phyloP scores from a whole-genome alignment of 2,113 vertebrate genomes.

The Leptobrachium leishanense region DNA sequence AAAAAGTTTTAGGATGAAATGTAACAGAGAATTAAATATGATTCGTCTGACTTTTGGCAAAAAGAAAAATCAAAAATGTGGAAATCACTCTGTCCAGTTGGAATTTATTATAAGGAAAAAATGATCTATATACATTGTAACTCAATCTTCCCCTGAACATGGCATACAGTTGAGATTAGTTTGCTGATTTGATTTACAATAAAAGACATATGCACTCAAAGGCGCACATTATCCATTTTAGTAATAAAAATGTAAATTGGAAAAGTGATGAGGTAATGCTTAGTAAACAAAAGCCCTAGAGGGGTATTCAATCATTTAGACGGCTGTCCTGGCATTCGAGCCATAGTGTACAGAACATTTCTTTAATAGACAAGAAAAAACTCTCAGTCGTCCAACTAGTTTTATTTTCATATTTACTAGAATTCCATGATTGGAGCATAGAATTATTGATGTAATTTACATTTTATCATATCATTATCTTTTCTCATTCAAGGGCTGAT shows the following conservation, averaged over 20 bases:
- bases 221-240: slow-evolving; percentile 34
- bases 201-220: slow-evolving; percentile 17
- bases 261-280: slow-evolving; percentile 31
- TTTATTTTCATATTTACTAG: neutral
- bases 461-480: slow-evolving; percentile 20
- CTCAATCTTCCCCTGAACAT: neutral
- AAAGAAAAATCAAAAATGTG: too few species aligned
- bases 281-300: slow-evolving; percentile 23
- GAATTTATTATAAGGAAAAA: too few species aligned
- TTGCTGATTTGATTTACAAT: slow-evolving; percentile 26
- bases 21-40: too few species aligned
- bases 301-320: slow-evolving; percentile 37
- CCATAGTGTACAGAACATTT: slow-evolving; percentile 20
- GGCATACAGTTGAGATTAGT: slow-evolving; percentile 10
- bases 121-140: neutral
- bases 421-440: neutral
- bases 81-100: too few species aligned
- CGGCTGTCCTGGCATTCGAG: slow-evolving; percentile 1
- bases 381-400: neutral
- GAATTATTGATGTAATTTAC: neutral
- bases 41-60: too few species aligned
- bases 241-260: slow-evolving; percentile 44
- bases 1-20: too few species aligned
- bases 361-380: neutral
- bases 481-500: neutral